Base-by-base conservation (phyloP, 2,888 invertebrate genomes). In the Pemphredon lugubris region DNA sequence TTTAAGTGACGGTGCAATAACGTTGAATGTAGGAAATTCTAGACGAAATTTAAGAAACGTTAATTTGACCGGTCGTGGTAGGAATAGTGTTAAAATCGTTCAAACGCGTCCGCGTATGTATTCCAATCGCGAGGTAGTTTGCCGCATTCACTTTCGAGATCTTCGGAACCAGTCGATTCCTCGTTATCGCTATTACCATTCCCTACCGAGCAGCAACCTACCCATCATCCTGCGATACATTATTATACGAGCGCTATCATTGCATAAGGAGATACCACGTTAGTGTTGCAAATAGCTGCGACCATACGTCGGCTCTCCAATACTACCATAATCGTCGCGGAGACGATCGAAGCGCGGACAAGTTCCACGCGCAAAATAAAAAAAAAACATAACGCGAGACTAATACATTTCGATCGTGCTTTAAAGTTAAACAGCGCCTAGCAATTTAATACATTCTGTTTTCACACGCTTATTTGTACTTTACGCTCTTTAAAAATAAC, bases 201-300 rank as follows among this genome's bases (percentile, higher is more conserved):
- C 45, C 54, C 34, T n/a, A n/a, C n/a, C 57, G 51, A 23, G 47
- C 53, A 50, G 20, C 45, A 54, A 58, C 55, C 61, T 34, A 48
- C 54, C n/a, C 50, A 53, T 69, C 47, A 69, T 34, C 51, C n/a
- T 34, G 58, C 59, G 39, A 50, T 54, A 53, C 39, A 37, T 58
- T 58, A 58, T 59, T 69, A 58, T 37, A 58, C 60, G 44, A 60
- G 45, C n/a, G n/a, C 26, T 73, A 58, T 73, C 54, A 53, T 53
- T 58, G 60, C 42, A 45, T 45, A 39, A 70, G 63, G 61, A 61
- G 30, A 26, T 51, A 18, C 23, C 40, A 14, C 54, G 44, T 34
- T 39, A 9, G 23, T 6, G 37, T 45, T 20, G 26, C 42, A 57
- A 50, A 44, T 34, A 42, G 37, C 18, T 18, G 9, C 30, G 47